Conservation (phyloP, 2,113 vertebrate genomes). For the Connochaetes taurinus region DNA sequence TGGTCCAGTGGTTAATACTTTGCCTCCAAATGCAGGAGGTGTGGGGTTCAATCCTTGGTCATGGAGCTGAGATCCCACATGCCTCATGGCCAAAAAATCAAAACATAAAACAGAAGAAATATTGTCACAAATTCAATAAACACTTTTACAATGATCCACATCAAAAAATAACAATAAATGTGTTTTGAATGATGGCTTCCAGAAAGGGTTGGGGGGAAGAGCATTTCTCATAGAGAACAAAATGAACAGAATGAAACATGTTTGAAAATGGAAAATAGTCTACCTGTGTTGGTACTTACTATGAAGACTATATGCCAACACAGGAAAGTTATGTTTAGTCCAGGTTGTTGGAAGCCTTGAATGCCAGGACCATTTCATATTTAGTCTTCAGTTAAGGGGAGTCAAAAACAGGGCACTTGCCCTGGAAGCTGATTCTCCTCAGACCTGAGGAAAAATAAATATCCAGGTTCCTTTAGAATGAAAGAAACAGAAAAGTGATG, state of each 20-base stretch:
- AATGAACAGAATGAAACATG: background rate
- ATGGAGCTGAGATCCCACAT: background rate
- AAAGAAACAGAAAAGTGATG: background rate
- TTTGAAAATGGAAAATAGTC: background rate
- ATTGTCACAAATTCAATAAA: background rate
- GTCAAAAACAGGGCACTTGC: background rate
- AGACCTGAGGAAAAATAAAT: background rate
- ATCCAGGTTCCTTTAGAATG: background rate
- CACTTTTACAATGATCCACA: background rate
- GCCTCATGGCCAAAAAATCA: background rate
- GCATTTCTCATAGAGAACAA: background rate
- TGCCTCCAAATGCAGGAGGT: background rate
- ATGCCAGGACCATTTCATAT: background rate
- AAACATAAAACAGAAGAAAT: background rate
- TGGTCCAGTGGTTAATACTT: background rate
- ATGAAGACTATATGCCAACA: background rate
- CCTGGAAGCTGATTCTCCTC: background rate
- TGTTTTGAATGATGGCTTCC: background rate
- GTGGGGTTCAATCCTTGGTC: background rate
- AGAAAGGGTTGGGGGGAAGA: background rate
- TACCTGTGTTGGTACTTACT: background rate
- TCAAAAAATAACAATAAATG: background rate
- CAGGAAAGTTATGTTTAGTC: background rate
- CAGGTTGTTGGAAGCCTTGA: background rate
- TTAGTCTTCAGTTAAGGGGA: background rate